Percentiles rank a stretch among this genome's conserved stretches.
Evolutionary conservation across 1,140 invertebrate species (phyloP).

Genomic region (Calliphora vicina): DNA sequence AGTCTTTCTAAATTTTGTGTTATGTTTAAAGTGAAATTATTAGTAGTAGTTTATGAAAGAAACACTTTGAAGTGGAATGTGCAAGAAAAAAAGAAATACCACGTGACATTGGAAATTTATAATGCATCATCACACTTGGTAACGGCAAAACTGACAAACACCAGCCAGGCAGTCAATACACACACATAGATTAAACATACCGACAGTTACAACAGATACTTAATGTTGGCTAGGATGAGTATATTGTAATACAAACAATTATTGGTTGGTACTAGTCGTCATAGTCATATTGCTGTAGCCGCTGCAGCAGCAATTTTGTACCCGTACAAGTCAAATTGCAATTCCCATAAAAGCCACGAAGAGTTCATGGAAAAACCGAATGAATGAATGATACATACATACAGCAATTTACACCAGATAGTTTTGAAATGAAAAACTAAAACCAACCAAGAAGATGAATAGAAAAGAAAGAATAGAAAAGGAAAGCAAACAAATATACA

Average conservation of each 20-base stretch:
- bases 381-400: neutral
- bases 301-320: neutral
- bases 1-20: too few relatives aligned
- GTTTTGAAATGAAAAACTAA: neutral
- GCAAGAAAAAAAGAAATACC: neutral
- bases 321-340: neutral
- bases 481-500: neutral
- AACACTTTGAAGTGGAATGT: neutral
- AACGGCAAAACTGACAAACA: constrained; percentile 7
- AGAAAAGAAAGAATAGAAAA: neutral
- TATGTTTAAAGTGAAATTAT: too few relatives aligned
- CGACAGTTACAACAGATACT: neutral
- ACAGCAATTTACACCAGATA: neutral
- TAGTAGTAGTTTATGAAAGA: neutral
- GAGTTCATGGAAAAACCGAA: constrained; percentile 12
- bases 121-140: constrained; percentile 21
- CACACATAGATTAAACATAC: neutral
- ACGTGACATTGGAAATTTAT: constrained; percentile 31
- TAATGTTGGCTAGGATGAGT: neutral
- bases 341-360: constrained; percentile 8
- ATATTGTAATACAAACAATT: too few relatives aligned
- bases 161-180: neutral
- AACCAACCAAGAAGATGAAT: neutral
- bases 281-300: neutral
- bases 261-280: neutral